Conservation (phyloP, 2,113 vertebrate genomes). For the Hippolais icterina region DNA sequence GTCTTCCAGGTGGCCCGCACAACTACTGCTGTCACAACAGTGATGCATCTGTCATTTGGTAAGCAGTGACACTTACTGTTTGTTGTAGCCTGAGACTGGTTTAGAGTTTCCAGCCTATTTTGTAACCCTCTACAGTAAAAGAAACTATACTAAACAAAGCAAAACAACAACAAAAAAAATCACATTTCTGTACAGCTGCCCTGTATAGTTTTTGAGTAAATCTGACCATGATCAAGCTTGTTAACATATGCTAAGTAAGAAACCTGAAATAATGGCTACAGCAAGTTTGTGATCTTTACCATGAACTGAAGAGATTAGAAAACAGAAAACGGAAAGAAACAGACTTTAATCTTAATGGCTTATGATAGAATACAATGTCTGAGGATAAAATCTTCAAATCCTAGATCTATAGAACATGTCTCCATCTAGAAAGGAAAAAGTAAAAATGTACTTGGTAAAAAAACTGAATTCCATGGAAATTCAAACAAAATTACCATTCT, state of each 20-base stretch:
- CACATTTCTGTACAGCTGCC: background rate
- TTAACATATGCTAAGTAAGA: background rate
- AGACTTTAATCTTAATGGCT: background rate
- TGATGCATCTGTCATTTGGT: background rate
- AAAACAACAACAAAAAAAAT: background rate
- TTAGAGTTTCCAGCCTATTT: background rate
- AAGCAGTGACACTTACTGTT: background rate
- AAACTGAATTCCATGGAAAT: background rate
- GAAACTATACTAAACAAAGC: background rate
- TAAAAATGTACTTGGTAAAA: background rate
- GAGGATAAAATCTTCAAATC: background rate
- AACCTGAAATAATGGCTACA: background rate
- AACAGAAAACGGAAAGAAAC: background rate
- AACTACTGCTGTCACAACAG: background rate
- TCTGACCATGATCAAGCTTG: background rate
- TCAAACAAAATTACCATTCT: background rate
- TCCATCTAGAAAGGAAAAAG: background rate
- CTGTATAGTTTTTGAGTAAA: background rate
- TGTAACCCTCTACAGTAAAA: background rate
- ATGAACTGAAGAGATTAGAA: background rate
- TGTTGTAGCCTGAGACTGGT: background rate
- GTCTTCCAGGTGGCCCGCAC: slow-evolving; percentile 12
- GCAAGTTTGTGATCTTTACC: background rate
- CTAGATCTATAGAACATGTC: background rate
- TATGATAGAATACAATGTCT: background rate